A percentile compares a stretch with the other conserved stretches of the same genome.
Conservation (phyloP, 2,888 invertebrate genomes). For the Hydrotaea cyrtoneurina region DNA sequence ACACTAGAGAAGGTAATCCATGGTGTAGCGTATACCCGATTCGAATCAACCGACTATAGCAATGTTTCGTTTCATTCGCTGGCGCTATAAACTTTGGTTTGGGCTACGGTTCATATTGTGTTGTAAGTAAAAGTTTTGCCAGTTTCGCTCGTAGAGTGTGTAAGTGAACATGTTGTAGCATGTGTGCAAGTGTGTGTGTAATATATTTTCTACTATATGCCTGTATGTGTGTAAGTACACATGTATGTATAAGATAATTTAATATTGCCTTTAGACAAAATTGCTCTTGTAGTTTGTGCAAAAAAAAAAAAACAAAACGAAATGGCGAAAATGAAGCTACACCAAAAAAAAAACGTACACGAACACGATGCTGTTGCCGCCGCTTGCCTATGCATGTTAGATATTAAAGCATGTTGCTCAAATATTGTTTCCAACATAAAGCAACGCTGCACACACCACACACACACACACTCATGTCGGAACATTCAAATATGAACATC, state of each 20-base stretch:
- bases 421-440: constrained; percentile 11
- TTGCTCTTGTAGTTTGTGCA: constrained; percentile 42
- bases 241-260: constrained; percentile 54
- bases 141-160: constrained; percentile 31
- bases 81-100: not conserved
- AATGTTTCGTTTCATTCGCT: not conserved
- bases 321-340: not conserved
- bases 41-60: no score
- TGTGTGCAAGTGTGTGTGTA: constrained; percentile 9
- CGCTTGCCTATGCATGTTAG: constrained; percentile 40
- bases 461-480: constrained; percentile 9
- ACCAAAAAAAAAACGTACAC: no score
- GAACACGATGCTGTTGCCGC: constrained; percentile 9
- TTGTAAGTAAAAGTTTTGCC: constrained; percentile 55
- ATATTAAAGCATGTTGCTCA: constrained; percentile 61
- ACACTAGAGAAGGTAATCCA: no score
- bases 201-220: not conserved
- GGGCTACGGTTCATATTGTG: constrained; percentile 26
- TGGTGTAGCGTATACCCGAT: no score
- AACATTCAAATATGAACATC: constrained; percentile 13
- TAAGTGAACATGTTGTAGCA: not conserved
- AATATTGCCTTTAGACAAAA: constrained; percentile 61
- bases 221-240: not conserved
- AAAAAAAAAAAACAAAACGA: constrained; percentile 7
- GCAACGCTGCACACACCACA: no score